phyloP scores from a whole-genome alignment of 2,888 invertebrate genomes.

The Diadromus collaris region DNA sequence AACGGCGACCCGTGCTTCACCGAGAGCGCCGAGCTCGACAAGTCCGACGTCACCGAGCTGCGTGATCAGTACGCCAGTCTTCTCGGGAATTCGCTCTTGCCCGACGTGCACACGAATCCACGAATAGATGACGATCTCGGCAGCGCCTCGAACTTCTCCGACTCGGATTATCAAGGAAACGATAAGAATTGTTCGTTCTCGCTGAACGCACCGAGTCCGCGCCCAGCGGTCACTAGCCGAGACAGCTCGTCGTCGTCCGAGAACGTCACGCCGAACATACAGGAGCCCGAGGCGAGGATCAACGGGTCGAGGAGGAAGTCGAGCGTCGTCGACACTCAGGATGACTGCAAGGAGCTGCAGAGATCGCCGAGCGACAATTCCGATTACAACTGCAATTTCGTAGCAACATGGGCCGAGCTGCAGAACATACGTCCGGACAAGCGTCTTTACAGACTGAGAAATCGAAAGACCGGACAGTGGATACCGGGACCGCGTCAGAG shows the following conservation, averaged over 20 bases:
- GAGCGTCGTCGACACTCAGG: not conserved
- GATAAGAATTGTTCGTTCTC: constrained; percentile 45
- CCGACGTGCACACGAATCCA: constrained; percentile 51
- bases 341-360: constrained; percentile 40
- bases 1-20: constrained; percentile 67
- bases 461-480: constrained; percentile 19
- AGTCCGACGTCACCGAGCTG: constrained; percentile 64
- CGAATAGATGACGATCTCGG: constrained; percentile 37
- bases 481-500: constrained; percentile 6
- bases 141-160: constrained; percentile 31
- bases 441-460: constrained; percentile 28
- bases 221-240: constrained; percentile 5
- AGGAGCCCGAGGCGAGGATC: constrained; percentile 41
- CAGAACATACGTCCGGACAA: constrained; percentile 54
- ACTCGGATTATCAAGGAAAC: constrained; percentile 19
- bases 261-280: constrained; percentile 59
- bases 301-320: constrained; percentile 38
- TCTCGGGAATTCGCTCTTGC: constrained; percentile 59
- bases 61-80: constrained; percentile 65
- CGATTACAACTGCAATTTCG: constrained; percentile 65
- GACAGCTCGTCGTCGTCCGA: constrained; percentile 54
- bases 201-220: constrained; percentile 8
- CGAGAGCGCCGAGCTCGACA: constrained; percentile 65
- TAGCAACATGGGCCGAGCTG: constrained; percentile 64
- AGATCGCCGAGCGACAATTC: constrained; percentile 51